Evolutionary conservation across 2,113 vertebrate species (phyloP).

Genomic region (Psilopsiagon aurifrons): DNA sequence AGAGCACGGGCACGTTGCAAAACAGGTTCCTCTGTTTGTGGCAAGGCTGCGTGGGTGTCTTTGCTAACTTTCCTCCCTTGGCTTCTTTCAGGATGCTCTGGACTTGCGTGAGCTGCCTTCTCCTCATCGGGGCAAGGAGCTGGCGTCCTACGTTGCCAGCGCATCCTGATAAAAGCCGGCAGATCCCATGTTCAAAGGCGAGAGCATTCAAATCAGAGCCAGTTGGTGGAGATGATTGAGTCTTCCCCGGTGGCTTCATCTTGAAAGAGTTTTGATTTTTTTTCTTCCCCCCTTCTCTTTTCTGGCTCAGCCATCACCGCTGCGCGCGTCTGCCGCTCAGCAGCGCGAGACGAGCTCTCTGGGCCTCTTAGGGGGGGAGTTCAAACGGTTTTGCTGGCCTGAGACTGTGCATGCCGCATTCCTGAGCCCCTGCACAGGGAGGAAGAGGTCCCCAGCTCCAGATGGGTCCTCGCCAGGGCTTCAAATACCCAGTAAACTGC

Average conservation of each 20-base stretch:
- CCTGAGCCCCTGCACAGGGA: neutral
- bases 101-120: neutral
- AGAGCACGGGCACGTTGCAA: neutral
- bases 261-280: constrained; percentile 55
- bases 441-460: neutral
- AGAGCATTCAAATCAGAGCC: neutral
- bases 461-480: constrained; percentile 8
- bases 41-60: neutral
- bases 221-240: constrained; percentile 26
- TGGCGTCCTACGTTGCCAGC: neutral
- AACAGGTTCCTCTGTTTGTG: constrained; percentile 57
- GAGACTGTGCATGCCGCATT: constrained; percentile 17
- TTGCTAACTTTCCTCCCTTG: constrained; percentile 48
- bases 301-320: constrained; percentile 14
- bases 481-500: neutral
- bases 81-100: constrained; percentile 35
- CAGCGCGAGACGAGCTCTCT: constrained; percentile 26
- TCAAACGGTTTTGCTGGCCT: constrained; percentile 42
- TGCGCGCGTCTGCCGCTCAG: constrained; percentile 8
- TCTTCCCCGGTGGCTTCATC: constrained; percentile 62
- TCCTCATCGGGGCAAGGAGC: neutral
- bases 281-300: neutral
- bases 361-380: constrained; percentile 56
- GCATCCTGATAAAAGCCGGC: neutral
- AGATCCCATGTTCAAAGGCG: neutral